Evolutionary conservation across 2,888 invertebrate species (phyloP), one percentile per base, ranked within the genome.

Genomic region (Meiosimyza platycephala): DNA sequence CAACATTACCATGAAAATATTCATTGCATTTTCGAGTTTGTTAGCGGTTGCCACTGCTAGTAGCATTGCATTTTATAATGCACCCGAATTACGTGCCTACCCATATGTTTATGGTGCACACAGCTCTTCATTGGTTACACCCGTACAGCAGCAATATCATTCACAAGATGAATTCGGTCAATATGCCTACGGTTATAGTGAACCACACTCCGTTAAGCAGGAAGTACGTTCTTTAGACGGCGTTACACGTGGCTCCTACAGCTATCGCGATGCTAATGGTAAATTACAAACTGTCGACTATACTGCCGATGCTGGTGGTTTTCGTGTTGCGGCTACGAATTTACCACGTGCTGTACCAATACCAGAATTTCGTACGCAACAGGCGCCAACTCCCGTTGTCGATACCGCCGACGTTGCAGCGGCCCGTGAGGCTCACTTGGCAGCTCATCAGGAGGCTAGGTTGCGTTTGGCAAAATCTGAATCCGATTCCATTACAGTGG

Each of bases 301-400:
- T 80, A 88, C 88, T 12, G 89, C 90, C 64, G 91, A 91, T 81
- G 85, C 86, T 33, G 86, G 88, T 73, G 91, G 91, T n/a, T 92
- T 91, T 87, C 90, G 90, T 75, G 89, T 91, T 47, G 89, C 90
- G 2, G 91, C 90, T 71, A 90, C 91, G 47, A 91, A 92, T 81
- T 81, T 92, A 67, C 91, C 92, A 48, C 76, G 74, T 4, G 51
- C 54, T 73, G 73, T 74, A 70, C 33, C 33, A n/a, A 68, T 54
- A 48, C 69, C 69, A 50, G 18, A 60, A 16, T 73, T 72, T 76
- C 75, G 73, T n/a, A 48, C 73, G 73, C 33, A 70, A 22, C 69
- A 67, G 65, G 72, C 75, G 52, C 76, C 80, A 48, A 55, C 77
- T 75, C 75, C 81, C 76, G 79, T 80, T 65, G 70, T 75, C 71